Percentiles rank a stretch among this genome's conserved stretches.
Evolutionary conservation across 2,797 vertebrate species (phyloP).

Genomic region (Pangasius larnaudii): DNA sequence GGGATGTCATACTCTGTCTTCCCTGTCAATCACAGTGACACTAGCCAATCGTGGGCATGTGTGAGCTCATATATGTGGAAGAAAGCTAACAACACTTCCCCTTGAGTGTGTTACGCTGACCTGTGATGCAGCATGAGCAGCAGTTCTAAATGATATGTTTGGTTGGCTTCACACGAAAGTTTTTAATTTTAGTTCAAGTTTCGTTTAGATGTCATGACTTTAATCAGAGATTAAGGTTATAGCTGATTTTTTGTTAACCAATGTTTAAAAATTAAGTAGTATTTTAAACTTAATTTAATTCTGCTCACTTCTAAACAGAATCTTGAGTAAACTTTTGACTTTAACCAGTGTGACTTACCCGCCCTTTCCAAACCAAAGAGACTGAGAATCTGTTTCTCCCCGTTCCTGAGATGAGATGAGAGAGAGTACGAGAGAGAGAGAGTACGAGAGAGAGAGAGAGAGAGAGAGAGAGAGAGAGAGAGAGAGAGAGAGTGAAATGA

Average conservation of each 20-base stretch:
- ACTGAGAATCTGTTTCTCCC: constrained; percentile 86
- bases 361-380: constrained; percentile 90
- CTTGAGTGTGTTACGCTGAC: background rate
- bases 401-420: constrained; percentile 79
- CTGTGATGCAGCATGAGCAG: background rate
- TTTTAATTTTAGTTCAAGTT: background rate
- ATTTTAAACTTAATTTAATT: background rate
- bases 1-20: background rate
- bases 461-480: constrained; percentile 13
- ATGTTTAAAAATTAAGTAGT: background rate
- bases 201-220: background rate
- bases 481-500: constrained; percentile 25
- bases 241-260: background rate
- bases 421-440: background rate
- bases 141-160: background rate
- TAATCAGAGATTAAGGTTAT: background rate
- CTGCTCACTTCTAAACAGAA: background rate
- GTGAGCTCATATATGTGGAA: background rate
- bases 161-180: background rate
- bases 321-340: background rate
- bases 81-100: background rate
- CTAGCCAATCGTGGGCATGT: background rate
- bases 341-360: constrained; percentile 69
- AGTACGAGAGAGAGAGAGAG: too few relatives aligned
- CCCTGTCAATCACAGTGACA: background rate